phyloP scores from a whole-genome alignment of 2,797 vertebrate genomes.

The Lepilemur septentrionalis region DNA sequence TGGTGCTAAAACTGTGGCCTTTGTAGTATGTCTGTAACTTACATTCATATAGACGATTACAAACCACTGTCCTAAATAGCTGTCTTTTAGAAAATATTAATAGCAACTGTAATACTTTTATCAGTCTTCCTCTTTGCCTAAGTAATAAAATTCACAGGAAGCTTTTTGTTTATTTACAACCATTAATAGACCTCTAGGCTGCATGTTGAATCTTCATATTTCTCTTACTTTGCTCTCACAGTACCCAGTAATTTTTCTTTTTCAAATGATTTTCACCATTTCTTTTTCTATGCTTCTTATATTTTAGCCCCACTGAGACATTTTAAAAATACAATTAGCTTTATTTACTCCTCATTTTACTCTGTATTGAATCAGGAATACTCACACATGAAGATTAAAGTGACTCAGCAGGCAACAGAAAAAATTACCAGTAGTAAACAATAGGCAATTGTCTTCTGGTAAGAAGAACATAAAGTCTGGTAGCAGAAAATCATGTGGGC shows the following conservation, averaged over 20 bases:
- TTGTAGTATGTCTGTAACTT: background rate
- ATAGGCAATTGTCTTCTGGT: background rate
- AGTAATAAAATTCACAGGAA: background rate
- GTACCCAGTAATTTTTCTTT: background rate
- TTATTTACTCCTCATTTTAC: background rate
- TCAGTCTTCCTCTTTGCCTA: background rate
- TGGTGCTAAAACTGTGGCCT: background rate
- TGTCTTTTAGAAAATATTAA: background rate
- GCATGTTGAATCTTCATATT: background rate
- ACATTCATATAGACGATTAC: background rate
- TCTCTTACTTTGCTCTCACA: background rate
- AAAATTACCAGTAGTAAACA: background rate
- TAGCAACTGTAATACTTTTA: background rate
- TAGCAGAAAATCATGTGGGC: background rate
- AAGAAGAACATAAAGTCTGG: background rate
- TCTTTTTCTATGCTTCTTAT: background rate
- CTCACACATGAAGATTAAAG: background rate
- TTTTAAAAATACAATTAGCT: background rate
- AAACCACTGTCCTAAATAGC: background rate
- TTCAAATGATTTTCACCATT: background rate
- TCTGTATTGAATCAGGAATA: background rate
- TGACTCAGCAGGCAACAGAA: background rate
- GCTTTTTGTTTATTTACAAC: background rate
- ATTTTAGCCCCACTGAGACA: background rate
- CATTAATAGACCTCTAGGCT: background rate